A percentile compares a stretch with the other conserved stretches of the same genome.
Evolutionary conservation across 2,888 invertebrate genomes (phyloP).

Genomic region (Gonocerus acuteangulatus): DNA sequence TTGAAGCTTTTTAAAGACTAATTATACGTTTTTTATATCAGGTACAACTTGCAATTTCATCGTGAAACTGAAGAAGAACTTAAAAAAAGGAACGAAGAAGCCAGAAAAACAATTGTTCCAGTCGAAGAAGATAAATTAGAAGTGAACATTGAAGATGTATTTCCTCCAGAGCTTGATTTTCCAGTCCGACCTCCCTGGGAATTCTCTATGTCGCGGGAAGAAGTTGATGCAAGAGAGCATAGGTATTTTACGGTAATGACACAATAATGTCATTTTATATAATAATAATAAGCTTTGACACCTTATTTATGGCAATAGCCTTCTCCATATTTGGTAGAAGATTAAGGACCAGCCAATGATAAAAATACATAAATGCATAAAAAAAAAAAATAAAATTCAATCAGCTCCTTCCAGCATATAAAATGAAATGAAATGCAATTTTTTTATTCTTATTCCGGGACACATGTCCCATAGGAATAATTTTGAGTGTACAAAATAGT

Average conservation of each 20-base stretch:
- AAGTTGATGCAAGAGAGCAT: conserved; percentile 70
- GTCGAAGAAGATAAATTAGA: conserved; percentile 58
- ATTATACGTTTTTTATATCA: conserved; percentile 30
- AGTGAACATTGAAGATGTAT: conserved; percentile 58
- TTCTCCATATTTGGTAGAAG: no score
- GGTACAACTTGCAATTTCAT: conserved; percentile 75
- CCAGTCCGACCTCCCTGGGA: conserved; percentile 83
- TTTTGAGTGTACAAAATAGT: no score
- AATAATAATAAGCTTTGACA: no score
- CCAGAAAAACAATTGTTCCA: conserved; percentile 51
- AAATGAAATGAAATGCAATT: no score
- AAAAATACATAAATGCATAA: no score
- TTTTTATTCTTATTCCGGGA: no score
- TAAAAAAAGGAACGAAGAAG: conserved; percentile 58
- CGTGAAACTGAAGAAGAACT: conserved; percentile 70
- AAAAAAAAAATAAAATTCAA: no score
- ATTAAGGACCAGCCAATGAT: no score
- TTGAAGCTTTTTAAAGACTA: neutral
- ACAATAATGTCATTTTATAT: no score
- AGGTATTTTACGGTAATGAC: conserved; percentile 31
- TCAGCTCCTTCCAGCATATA: no score
- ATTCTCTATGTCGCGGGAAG: conserved; percentile 60
- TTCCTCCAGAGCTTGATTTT: conserved; percentile 61
- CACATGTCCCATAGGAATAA: no score
- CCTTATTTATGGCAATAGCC: no score